phyloP scores from a whole-genome alignment of 2,113 vertebrate genomes.

The Nothoprocta pentlandii region DNA sequence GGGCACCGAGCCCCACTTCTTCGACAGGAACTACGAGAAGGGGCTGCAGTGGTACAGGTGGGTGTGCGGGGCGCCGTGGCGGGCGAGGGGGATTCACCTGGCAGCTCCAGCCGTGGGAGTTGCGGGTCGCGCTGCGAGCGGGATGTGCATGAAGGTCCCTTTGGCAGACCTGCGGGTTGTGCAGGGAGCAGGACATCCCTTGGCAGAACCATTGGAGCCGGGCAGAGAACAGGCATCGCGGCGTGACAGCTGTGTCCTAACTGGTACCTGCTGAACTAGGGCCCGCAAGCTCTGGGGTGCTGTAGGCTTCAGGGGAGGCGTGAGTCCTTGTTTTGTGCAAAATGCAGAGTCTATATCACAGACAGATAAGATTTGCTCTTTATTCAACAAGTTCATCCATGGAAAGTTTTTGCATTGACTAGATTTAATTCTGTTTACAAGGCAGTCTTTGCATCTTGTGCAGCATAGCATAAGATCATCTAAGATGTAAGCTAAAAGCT shows the following conservation, averaged over 20 bases:
- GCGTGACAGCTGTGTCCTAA: not conserved
- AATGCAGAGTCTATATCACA: not conserved
- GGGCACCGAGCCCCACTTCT: slow-evolving; percentile 97
- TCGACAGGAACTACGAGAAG: slow-evolving; percentile 97
- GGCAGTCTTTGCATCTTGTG: not conserved
- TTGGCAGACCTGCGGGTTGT: no score
- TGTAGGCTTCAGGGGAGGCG: not conserved
- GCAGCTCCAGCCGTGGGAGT: no score
- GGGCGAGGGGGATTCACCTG: no score
- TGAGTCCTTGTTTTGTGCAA: not conserved
- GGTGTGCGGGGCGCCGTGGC: slow-evolving; percentile 37
- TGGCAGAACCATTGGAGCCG: no score
- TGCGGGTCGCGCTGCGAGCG: no score
- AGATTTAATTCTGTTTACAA: not conserved
- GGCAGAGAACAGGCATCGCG: no score
- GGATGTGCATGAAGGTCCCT: no score
- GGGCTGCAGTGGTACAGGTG: slow-evolving; percentile 99
- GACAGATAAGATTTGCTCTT: not conserved
- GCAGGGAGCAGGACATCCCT: no score
- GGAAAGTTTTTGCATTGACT: slow-evolving; percentile 51
- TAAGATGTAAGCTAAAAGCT: not conserved
- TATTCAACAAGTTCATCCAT: slow-evolving; percentile 52
- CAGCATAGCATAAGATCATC: not conserved
- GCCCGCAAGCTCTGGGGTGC: not conserved
- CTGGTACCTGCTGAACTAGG: slow-evolving; percentile 61